Evolutionary conservation across 2,888 invertebrate genomes (phyloP).

Genomic region (Euzophera pinguis): DNA sequence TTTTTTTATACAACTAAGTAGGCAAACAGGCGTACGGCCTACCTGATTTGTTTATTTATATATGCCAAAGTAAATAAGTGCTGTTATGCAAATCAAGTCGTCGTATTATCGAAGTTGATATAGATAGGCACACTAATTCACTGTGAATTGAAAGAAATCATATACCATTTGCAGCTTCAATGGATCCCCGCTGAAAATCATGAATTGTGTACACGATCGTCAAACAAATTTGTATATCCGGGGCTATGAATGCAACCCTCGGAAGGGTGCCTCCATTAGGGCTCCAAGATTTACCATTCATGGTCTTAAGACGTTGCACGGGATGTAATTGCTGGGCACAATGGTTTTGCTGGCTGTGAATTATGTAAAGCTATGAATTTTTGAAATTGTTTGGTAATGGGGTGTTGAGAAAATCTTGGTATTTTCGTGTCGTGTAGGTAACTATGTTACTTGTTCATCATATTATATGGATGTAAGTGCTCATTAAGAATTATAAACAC

Average conservation of each 20-base stretch:
- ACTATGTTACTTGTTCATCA: not conserved
- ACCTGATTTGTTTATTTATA: no score
- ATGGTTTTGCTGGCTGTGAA: slow-evolving; percentile 39
- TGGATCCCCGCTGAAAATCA: slow-evolving; percentile 31
- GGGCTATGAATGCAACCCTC: slow-evolving; percentile 28
- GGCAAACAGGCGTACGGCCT: no score
- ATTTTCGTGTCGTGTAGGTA: not conserved
- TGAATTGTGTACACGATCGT: slow-evolving; percentile 49
- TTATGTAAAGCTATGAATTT: slow-evolving; percentile 29
- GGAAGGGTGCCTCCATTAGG: slow-evolving; percentile 58
- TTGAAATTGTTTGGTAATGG: slow-evolving; percentile 37
- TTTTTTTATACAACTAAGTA: no score
- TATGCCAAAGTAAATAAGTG: no score
- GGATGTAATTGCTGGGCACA: slow-evolving; percentile 40
- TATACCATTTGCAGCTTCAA: not conserved
- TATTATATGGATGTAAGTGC: no score
- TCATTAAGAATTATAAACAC: no score
- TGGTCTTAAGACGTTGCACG: slow-evolving; percentile 40
- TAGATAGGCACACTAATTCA: no score
- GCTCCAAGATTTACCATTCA: slow-evolving; percentile 68
- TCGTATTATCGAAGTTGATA: no score
- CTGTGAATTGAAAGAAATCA: not conserved
- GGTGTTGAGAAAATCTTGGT: not conserved
- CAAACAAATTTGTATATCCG: slow-evolving; percentile 75
- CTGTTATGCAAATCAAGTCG: no score